Base-by-base conservation (phyloP, 1,140 invertebrate species). In the Elymnias hypermnestra region DNA sequence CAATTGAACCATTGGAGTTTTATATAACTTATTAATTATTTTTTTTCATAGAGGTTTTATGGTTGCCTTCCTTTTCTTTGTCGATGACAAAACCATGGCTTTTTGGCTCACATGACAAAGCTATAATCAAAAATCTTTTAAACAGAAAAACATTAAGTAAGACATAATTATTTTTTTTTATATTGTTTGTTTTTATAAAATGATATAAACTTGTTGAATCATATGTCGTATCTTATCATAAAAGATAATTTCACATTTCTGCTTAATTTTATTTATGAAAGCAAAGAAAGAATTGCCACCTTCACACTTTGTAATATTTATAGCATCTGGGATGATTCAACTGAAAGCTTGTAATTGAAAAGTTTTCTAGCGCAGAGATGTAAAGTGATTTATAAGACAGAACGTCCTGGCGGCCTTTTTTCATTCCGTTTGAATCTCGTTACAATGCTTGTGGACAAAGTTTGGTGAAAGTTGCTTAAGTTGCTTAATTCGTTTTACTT, bases 331-430 rank as follows among this genome's bases (percentile, higher is more conserved):
- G 22, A 14, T 41, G 51, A 53, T 51, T 53, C 59, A 58, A 60
- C 59, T 72, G 58, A 48, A 60, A 62, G 64, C 64, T 77, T 72
- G 70, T 77, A 77, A 78, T 78, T 78, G 71, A 74, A 77, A 77
- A 78, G 71, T 78, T 78, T 40, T 57, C 67, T 49, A 71, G 59
- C 63, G 53, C 25, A 19, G 33, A 69, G 73, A 73, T 78, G 74
- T 69, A 74, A 78, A 74, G 74, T 74, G 74, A 78, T 78, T 78
- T 78, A 78, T 75, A 74, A 74, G 74, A 75, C 71, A 65, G 68
- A 62, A 68, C 57, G 64, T 58, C 58, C 66, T 50, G 59, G 46
- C 62, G 63, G 65, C 58, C 65, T 70, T 72, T 69, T 73, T 74
- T 70, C 31, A 65, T 53, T 45, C 59, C 21, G 15, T 44, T 41